These are phyloP conservation scores for Eulemur mongoz DNA, from an alignment of 2,797 vertebrate genomes.

Conservation along the genomic window DNA sequence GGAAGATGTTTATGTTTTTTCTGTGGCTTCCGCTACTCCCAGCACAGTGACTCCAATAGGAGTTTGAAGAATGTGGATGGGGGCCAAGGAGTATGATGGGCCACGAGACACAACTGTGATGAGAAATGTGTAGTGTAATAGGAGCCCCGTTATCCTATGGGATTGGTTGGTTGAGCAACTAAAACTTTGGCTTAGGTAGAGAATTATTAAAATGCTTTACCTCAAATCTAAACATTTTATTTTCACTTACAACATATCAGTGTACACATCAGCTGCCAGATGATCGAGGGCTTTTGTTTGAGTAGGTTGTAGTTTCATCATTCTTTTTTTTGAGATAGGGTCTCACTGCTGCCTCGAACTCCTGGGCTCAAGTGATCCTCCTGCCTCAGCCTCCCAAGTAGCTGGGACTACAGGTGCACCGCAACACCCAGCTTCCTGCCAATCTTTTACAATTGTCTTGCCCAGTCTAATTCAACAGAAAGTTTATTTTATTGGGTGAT, in stretches of 20 bases:
- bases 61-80: not conserved
- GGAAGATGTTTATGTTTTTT: conserved; percentile 57
- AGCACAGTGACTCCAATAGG: not conserved
- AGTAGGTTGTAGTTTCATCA: too few relatives aligned
- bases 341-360: not conserved
- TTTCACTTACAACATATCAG: not conserved
- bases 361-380: not conserved
- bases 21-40: conserved; percentile 14
- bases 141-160: not conserved
- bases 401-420: not conserved
- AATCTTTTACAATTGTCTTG: not conserved
- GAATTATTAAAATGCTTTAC: not conserved
- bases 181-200: not conserved
- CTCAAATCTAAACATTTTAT: not conserved
- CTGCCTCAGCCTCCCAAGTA: not conserved
- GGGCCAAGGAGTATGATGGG: not conserved
- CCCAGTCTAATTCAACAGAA: not conserved
- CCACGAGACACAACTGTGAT: not conserved
- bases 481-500: not conserved
- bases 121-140: not conserved
- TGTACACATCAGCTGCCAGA: accelerated
- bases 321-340: not conserved
- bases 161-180: not conserved
- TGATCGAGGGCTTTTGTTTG: not conserved
- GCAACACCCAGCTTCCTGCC: not conserved